Percentiles rank a stretch among this genome's conserved stretches.
Evolutionary conservation across 2,797 vertebrate genomes (phyloP).

Genomic region (Falco concolor): DNA sequence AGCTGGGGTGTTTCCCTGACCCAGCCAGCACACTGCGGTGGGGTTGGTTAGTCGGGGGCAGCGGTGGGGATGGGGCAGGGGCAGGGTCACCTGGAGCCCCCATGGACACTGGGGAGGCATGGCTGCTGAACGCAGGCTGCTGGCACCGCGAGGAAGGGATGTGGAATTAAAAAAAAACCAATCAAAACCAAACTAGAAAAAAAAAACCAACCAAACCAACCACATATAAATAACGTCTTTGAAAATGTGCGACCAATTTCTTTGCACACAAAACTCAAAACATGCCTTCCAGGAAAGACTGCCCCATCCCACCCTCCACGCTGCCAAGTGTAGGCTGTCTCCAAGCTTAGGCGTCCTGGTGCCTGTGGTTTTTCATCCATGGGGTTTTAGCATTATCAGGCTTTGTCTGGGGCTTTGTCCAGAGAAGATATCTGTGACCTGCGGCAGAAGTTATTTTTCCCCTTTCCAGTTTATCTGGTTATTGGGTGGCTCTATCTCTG

Average conservation of each 20-base stretch:
- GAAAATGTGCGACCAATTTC: background rate
- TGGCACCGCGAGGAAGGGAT: background rate
- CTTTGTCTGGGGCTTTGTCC: background rate
- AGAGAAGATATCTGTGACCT: background rate
- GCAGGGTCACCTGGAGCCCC: background rate
- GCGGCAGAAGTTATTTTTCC: background rate
- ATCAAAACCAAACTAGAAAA: no score
- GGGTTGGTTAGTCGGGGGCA: fast-evolving
- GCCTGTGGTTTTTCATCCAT: background rate
- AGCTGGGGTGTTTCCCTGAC: background rate
- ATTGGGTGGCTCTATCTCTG: background rate
- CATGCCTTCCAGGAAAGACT: background rate
- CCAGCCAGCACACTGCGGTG: background rate
- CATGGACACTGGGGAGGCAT: fast-evolving
- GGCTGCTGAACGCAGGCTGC: background rate
- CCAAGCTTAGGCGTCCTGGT: background rate
- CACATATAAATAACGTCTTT: background rate
- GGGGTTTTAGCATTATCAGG: background rate
- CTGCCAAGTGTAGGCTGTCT: background rate
- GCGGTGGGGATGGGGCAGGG: fast-evolving
- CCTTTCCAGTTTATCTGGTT: background rate
- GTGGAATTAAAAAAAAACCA: background rate
- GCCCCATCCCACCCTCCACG: background rate
- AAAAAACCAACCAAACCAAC: background rate
- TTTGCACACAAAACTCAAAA: background rate